phyloP scores from a whole-genome alignment of 2,113 vertebrate species.

The Antechinus flavipes region DNA sequence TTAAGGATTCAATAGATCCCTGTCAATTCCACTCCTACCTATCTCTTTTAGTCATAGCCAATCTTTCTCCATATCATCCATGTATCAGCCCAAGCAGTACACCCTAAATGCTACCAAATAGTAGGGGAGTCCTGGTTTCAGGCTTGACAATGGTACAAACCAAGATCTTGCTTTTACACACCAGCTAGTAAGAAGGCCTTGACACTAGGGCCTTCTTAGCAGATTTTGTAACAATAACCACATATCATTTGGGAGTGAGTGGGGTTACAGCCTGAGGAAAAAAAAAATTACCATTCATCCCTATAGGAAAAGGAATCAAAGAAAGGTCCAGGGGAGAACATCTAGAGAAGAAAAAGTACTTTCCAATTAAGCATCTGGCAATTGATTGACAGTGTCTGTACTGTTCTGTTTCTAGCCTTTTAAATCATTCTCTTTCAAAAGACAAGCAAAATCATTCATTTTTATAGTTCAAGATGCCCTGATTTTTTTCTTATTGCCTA shows the following conservation, averaged over 20 bases:
- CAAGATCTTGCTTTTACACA: constrained; percentile 68
- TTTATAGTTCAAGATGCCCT: background rate
- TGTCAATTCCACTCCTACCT: background rate
- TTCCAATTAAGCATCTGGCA: background rate
- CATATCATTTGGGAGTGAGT: constrained; percentile 39
- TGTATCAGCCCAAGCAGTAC: background rate
- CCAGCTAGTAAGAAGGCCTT: constrained; percentile 69
- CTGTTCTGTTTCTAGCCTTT: background rate
- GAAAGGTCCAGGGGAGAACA: background rate
- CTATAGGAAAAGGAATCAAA: constrained; percentile 51
- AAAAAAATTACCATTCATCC: constrained; percentile 83
- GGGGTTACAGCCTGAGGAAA: background rate
- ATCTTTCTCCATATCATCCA: background rate
- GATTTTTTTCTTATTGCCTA: background rate
- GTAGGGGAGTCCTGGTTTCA: constrained; percentile 51
- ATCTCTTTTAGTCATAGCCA: background rate
- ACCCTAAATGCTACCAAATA: background rate
- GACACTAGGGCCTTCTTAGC: constrained; percentile 64
- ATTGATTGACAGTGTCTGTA: background rate
- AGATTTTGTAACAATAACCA: constrained; percentile 73
- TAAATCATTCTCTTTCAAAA: background rate
- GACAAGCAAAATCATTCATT: background rate
- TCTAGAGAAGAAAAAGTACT: background rate
- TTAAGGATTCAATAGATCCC: background rate
- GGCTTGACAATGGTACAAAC: background rate